These are phyloP conservation scores for Petrosia ficiformis DNA, from an alignment of 37 sponge, comb jelly and placozoan genomes.

Conservation along the genomic window DNA sequence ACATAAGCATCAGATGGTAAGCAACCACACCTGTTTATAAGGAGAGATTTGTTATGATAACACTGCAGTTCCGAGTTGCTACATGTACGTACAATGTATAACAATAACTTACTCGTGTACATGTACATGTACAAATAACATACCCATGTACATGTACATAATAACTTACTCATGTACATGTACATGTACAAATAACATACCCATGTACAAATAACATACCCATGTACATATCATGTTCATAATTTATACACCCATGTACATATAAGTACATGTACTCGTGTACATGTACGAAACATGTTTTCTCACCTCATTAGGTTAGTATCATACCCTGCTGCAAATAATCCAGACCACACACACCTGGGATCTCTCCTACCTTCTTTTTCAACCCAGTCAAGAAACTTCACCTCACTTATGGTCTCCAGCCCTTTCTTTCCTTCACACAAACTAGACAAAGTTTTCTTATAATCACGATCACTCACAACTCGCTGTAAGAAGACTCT, in stretches of 20 bases:
- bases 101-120: too few species aligned
- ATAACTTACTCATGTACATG: too few species aligned
- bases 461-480: neutral
- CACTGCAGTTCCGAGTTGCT: slow-evolving; percentile 10
- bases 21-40: slow-evolving; percentile 31
- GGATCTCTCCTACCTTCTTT: slow-evolving; percentile 17
- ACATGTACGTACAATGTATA: too few species aligned
- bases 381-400: slow-evolving; percentile 19
- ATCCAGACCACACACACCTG: slow-evolving; percentile 59
- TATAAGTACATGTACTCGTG: too few species aligned
- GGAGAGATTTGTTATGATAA: neutral
- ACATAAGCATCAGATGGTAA: neutral
- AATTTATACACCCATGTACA: neutral
- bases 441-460: slow-evolving; percentile 8
- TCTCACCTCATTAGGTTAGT: slow-evolving; percentile 67
- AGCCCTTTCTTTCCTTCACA: slow-evolving; percentile 12
- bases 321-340: slow-evolving; percentile 76
- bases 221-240: neutral
- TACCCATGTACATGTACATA: too few species aligned
- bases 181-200: too few species aligned
- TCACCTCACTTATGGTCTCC: slow-evolving; percentile 5
- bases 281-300: too few species aligned
- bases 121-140: too few species aligned
- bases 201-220: too few species aligned
- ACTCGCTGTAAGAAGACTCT: slow-evolving; percentile 24